Base-by-base conservation (phyloP, 2,113 vertebrate genomes). In the Corythornis vintsioides region DNA sequence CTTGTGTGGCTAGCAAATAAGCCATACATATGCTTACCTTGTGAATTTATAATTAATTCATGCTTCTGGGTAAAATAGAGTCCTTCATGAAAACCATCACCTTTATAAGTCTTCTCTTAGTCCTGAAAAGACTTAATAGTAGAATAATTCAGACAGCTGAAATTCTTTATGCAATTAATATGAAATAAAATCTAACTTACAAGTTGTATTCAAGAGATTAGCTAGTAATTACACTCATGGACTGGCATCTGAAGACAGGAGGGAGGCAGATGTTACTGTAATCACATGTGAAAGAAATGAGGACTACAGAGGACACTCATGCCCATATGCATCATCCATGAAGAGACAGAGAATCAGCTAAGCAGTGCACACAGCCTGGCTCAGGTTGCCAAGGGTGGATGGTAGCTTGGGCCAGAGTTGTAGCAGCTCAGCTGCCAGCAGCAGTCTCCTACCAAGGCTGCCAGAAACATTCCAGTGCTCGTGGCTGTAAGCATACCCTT, bases 1-100 rank as follows among this genome's bases (percentile, higher is more conserved):
- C 74, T 92, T 87, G 89, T 90, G 81, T 85, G 81, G 90, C 69
- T 94, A 77, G 79, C 72, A 95, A 95, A 90, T 48, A 94, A 80
- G 73, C 83, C 83, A 86, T 83, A 88, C 76, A 56, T 31, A 77
- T 63, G 45, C 59, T 73, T 82, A 79, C 50, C 43, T 87, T 76
- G 31, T 66, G 82, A 91, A 95, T 85, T 50, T 50, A 21, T 56
- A 85, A 92, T 94, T 76, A 76, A 87, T 85, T 73, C 64, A 21
- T 20, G 25, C 24, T 85, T 13, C 71, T 80, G 31, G 40, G 29
- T 93, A 70, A 87, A 92, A 50, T 2, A 1, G 48, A 75, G 45
- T 75, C 70, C 43, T 92, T 78, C 10, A 0, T 48, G 42, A 82
- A 70, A 76, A 53, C 63, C 53, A 45, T 10, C 59, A 73, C 59